Evolutionary conservation across 2,797 vertebrate genomes (phyloP), one percentile per base, ranked within the genome.

Genomic region (Taenioides sp.): DNA sequence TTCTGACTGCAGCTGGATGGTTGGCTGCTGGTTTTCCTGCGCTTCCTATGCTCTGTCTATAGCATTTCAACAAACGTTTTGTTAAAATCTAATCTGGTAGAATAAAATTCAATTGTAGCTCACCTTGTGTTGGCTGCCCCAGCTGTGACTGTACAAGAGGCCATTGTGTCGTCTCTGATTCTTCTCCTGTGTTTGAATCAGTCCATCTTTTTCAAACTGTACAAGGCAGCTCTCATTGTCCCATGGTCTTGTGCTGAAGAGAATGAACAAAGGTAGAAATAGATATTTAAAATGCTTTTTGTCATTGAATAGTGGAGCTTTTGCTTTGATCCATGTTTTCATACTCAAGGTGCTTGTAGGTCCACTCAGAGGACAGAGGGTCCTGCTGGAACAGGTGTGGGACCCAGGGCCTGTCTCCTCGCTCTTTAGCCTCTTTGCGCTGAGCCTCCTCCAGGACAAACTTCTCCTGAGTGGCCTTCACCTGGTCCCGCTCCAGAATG

Each of bases 1-100:
- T 95, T 96, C 88, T 97, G 98, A 92, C 97, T 98, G 88, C 96
- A 96, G 85, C 94, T 97, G 60, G 97, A 98, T 0, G 97, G 97
- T 85, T 97, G 96, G 74, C 97, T 96, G n/a, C 97, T 98, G 74
- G 93, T 86, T 82, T 98, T 99, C 79, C 97, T 95, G 80, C 86
- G 94, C 78, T 95, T 91, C 66, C 93, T 92, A 2, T 94, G 95
- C 18, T 66, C 47, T 14, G 65, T 2, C 65, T 66, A 18, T 9
- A 23, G 2, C 34, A 47, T 5, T n/a, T 55, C 20, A 22, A 64
- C 3, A 55, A 58, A 58, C 11, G 12, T 27, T 28, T 5, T 12
- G n/a, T 61, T 61, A 34, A 61, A 34, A 31, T 37, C 14, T 22
- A 22, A 67, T 54, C 11, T 5, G 27, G 22, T 2, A 65, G 0